phyloP scores from a whole-genome alignment of 2,888 invertebrate species.

The Mesoligia furuncula region DNA sequence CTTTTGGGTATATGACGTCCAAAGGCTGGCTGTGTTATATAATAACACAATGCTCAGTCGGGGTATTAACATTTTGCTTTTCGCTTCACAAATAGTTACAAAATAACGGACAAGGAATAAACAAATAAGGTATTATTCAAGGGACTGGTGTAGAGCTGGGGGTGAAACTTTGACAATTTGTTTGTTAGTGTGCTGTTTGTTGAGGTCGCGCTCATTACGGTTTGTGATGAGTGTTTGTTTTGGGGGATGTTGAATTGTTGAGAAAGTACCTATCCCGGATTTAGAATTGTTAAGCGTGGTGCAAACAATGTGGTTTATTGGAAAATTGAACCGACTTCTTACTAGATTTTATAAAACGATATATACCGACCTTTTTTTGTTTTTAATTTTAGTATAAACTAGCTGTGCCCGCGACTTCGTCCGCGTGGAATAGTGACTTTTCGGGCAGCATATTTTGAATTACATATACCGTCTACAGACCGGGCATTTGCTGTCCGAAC shows the following conservation, averaged over 20 bases:
- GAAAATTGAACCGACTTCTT: background rate
- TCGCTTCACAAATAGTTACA: conserved; percentile 13
- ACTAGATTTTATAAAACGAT: background rate
- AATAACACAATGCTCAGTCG: background rate
- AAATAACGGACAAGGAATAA: conserved; percentile 38
- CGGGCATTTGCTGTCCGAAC: no score
- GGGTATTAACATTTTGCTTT: conserved; percentile 8
- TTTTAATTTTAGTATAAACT: no score
- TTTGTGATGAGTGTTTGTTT: conserved; percentile 12
- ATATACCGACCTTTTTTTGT: no score
- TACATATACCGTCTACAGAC: no score
- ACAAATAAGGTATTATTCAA: conserved; percentile 29
- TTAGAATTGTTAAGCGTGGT: background rate
- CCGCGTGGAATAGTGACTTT: no score
- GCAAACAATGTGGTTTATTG: background rate
- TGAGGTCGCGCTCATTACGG: conserved; percentile 20
- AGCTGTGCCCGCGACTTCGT: no score
- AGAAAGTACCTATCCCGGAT: background rate
- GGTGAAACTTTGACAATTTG: conserved; percentile 2
- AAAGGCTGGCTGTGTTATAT: conserved; percentile 7
- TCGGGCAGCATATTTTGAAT: no score
- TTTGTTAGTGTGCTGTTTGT: conserved; percentile 5
- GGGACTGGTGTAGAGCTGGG: background rate
- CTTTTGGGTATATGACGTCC: no score
- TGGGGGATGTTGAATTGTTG: background rate